Base-by-base conservation (phyloP, 2,113 vertebrate species). In the Psettodes erumei region DNA sequence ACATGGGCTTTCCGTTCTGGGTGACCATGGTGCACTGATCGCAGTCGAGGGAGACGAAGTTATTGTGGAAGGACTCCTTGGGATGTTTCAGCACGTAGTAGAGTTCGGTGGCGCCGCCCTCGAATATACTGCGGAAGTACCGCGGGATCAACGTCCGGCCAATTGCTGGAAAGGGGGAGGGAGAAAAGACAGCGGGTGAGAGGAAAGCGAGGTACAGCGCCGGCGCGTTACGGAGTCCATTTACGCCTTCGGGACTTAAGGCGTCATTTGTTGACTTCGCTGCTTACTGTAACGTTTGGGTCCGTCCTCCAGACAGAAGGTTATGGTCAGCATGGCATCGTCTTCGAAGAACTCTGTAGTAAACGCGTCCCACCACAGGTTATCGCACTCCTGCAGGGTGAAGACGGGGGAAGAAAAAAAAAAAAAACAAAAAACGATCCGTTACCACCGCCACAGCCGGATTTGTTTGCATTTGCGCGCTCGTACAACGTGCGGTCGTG, bases 21-120 rank as follows among this genome's bases (percentile, higher is more conserved):
- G 98, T 98, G 84, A 99, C 96, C 98, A 99, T 99, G 86, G 96
- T 99, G 92, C 97, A 98, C 93, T 99, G 97, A 90, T 99, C 97
- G 76, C 97, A 99, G 92, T 99, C 98, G 7, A 99, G 95, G 0
- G 97, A 98, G 79, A 99, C 97, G 0, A 97, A 97, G 90, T 98
- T 98, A 93, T 96, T 99, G 94, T 98, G 98, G 90, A 99, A 99
- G 68, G 97, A 98, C 81, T 99, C 98, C 95, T 99, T 99, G 79
- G 98, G 97, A 75, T 99, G 98, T 91, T 99, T 99, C 83, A 99
- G 94, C 72, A 98, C 96, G 0, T 98, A 99, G 89, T 98, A 98
- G 53, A 99, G 94, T 93, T 99, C 98, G 0, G 97, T 98, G 79
- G 97, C 98, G 16, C 98, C 98, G 3, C 98, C 98, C 86, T 99